Evolutionary conservation across 92 coral and sea anemone genomes (phyloP).

Genomic region (Epizoanthus illoricatus): DNA sequence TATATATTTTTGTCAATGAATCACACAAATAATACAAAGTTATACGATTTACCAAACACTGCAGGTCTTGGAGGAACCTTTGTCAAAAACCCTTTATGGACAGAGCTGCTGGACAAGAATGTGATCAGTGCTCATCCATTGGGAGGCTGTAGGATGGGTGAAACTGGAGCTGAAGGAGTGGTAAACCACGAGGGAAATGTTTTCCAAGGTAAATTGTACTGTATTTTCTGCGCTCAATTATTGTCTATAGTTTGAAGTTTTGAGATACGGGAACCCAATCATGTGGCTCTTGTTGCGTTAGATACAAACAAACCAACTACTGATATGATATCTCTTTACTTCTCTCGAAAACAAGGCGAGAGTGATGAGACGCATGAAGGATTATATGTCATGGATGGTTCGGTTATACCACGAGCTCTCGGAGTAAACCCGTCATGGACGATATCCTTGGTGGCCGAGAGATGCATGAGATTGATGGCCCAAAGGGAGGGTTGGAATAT

Average conservation of each 20-base stretch:
- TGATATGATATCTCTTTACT: not conserved
- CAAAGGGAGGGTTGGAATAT: slow-evolving; percentile 58
- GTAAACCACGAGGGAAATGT: slow-evolving; percentile 66
- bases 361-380: slow-evolving; percentile 42
- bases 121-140: slow-evolving; percentile 57
- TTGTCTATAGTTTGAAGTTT: no score
- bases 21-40: not conserved
- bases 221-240: no score
- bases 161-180: slow-evolving; percentile 51
- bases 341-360: slow-evolving; percentile 30
- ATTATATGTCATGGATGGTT: slow-evolving; percentile 60
- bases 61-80: slow-evolving; percentile 46
- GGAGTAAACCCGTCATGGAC: slow-evolving; percentile 64
- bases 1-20: not conserved
- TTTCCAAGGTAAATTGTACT: slow-evolving; percentile 49
- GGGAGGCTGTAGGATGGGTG: slow-evolving; percentile 67
- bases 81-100: slow-evolving; percentile 59
- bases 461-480: slow-evolving; percentile 58
- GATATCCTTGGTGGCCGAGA: slow-evolving; percentile 57
- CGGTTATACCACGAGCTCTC: slow-evolving; percentile 54
- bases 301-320: not conserved
- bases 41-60: no score
- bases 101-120: slow-evolving; percentile 42
- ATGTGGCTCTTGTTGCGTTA: no score
- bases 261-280: no score